These are phyloP conservation scores for Panzeria rudis DNA, from an alignment of 2,888 invertebrate genomes.

Conservation along the genomic window DNA sequence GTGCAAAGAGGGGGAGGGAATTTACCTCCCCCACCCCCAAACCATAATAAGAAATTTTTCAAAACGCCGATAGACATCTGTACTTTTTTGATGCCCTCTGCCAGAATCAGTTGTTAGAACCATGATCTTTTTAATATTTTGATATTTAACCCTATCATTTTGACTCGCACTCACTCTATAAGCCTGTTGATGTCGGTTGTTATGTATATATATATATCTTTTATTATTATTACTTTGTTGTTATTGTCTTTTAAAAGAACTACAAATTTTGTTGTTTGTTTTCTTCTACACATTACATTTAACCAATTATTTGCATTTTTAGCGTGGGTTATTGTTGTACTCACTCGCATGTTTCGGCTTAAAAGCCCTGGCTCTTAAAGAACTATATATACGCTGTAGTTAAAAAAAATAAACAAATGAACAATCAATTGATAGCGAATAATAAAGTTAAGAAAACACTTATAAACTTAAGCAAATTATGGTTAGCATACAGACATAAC, in stretches of 20 bases:
- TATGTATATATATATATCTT: constrained; percentile 12
- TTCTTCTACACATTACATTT: constrained; percentile 43
- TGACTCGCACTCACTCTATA: not conserved
- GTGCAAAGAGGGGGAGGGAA: too few relatives aligned
- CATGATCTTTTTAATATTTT: too few relatives aligned
- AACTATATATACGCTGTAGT: not conserved
- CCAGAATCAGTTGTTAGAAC: too few relatives aligned
- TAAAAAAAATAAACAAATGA: not conserved
- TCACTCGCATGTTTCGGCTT: constrained; percentile 16
- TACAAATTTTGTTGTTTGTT: constrained; percentile 39
- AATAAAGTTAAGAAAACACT: constrained; percentile 41
- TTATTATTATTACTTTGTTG: not conserved
- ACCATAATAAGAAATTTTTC: too few relatives aligned
- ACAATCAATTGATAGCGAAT: constrained; percentile 35
- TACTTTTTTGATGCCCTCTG: too few relatives aligned
- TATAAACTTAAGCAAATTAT: constrained; percentile 52
- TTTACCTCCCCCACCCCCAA: too few relatives aligned
- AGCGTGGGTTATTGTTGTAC: constrained; percentile 62
- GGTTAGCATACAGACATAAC: not conserved
- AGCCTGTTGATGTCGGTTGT: not conserved
- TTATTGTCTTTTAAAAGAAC: constrained; percentile 38
- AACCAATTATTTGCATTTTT: constrained; percentile 69
- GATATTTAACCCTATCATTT: not conserved
- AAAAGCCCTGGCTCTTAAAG: not conserved
- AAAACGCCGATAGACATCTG: too few relatives aligned